Conservation (phyloP, 2,113 vertebrate genomes). For the Bubo blakistoni region DNA sequence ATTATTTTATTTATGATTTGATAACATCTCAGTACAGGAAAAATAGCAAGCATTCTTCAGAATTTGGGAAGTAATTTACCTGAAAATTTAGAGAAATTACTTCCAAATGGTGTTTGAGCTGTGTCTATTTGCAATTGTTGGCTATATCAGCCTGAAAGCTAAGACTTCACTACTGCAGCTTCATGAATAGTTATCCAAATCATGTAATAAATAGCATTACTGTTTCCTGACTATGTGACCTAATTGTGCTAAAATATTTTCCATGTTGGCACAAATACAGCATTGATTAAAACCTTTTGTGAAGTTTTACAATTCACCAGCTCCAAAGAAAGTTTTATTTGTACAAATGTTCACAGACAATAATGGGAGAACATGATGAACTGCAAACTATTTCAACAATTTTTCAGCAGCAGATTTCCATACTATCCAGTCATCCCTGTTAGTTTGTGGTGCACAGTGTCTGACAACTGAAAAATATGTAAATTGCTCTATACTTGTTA, state of each 20-base stretch:
- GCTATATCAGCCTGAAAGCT: not conserved
- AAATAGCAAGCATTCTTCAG: not conserved
- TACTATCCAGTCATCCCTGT: constrained; percentile 34
- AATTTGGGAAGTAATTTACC: not conserved
- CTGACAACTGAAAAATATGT: constrained; percentile 67
- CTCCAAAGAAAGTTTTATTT: constrained; percentile 9
- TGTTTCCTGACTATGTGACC: not conserved
- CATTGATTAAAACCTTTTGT: not conserved
- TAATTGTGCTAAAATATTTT: not conserved
- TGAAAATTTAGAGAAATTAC: not conserved
- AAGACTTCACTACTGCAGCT: not conserved
- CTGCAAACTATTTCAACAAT: constrained; percentile 34
- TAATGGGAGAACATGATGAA: constrained; percentile 26
- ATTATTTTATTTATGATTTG: not conserved
- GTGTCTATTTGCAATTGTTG: not conserved
- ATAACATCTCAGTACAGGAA: not conserved
- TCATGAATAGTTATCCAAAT: not conserved
- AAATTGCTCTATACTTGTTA: constrained; percentile 60
- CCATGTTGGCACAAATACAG: not conserved
- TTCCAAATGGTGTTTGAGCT: not conserved
- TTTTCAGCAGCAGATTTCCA: constrained; percentile 50
- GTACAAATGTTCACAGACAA: not conserved
- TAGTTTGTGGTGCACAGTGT: constrained; percentile 8
- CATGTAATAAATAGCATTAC: not conserved
- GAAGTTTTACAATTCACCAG: not conserved